A percentile compares a stretch with the other conserved stretches of the same genome.
Conservation (phyloP, 2,797 vertebrate genomes). For the Austrolebias charrua region DNA sequence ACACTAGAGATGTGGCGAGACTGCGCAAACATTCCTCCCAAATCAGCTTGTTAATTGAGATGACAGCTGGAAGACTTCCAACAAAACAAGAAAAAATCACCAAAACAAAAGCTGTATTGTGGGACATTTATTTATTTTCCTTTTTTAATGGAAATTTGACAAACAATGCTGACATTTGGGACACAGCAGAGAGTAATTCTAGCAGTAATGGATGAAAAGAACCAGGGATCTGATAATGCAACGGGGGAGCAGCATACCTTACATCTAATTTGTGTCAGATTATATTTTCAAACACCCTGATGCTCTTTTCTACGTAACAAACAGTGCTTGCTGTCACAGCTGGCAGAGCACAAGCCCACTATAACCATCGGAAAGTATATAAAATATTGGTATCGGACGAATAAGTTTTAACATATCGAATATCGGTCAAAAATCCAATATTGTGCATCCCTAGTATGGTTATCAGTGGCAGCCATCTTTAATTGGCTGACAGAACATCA, state of each 20-base stretch:
- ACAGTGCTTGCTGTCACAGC: constrained; percentile 30
- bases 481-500: too few species aligned
- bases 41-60: constrained; percentile 57
- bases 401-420: too few species aligned
- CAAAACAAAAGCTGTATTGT: constrained; percentile 16
- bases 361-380: too few species aligned
- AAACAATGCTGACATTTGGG: constrained; percentile 56
- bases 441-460: too few species aligned
- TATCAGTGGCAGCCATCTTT: too few species aligned
- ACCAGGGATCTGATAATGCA: constrained; percentile 34
- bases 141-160: constrained; percentile 51
- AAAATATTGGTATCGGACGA: too few species aligned
- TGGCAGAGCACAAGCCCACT: not conserved
- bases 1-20: constrained; percentile 43
- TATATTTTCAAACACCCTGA: not conserved
- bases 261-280: constrained; percentile 42
- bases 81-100: constrained; percentile 37
- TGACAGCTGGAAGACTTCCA: constrained; percentile 49
- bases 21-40: constrained; percentile 23
- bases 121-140: constrained; percentile 26
- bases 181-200: constrained; percentile 35
- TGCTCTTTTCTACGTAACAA: constrained; percentile 28
- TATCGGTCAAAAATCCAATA: too few species aligned
- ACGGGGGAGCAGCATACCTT: constrained; percentile 24
- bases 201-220: constrained; percentile 50